Base-by-base conservation (phyloP, 2,888 invertebrate genomes). In the Allacma fusca region DNA sequence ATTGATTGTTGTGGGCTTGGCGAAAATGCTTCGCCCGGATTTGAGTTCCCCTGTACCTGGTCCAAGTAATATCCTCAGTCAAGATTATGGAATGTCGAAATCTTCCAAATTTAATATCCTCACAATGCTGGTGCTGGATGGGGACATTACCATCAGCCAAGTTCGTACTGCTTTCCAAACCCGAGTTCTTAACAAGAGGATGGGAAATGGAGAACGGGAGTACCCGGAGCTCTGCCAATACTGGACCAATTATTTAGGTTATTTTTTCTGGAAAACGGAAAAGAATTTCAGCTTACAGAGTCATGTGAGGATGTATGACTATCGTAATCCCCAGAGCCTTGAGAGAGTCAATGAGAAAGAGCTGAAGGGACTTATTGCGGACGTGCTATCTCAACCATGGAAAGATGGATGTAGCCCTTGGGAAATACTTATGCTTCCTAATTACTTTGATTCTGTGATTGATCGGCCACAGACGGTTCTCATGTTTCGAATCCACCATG, bases 61-160 rank as follows among this genome's bases (percentile, higher is more conserved):
- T 24, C 62, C 62, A 1, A 24, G 62, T 23, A n/a, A 12, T n/a
- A 9, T 62, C 4, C 62, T 62, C 62, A 24, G 19, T 16, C 62
- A 62, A 24, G 62, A 62, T 12, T 24, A 62, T 62, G 2, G 2
- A 4, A 62, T 62, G 62, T 12, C 12, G 4, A 62, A 23, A 62
- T 23, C 62, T 4, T 62, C 62, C 62, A 62, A 62, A 62, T 62
- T 62, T 26, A 62, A 62, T 62, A 26, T 62, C 1, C 26, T 62
- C 19, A 62, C 62, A 2, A 1, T 62, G 24, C 23, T 62, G 24
- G 62, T 62, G 5, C 24, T 62, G 24, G 62, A 62, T 24, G 62
- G 62, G 16, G 26, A 62, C 26, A 24, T 62, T 12, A 9, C 62
- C 9, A 24, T 62, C 23, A 62, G 23, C 24, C 13, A 62, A 23